Base-by-base conservation (phyloP, 2,797 vertebrate genomes). In the Microctenopoma stevenorrisi region DNA sequence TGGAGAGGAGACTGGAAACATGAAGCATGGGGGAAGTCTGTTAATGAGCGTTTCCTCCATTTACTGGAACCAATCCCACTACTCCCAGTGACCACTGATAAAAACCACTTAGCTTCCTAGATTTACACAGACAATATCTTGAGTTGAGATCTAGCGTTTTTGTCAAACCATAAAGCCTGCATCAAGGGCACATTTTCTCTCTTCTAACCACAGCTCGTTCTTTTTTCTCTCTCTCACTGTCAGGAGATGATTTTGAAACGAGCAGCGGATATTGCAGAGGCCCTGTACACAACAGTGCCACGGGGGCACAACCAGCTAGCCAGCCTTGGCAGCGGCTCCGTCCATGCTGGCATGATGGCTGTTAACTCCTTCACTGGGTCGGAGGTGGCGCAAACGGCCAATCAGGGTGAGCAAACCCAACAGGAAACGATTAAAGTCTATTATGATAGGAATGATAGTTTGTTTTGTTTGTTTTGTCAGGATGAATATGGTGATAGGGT, bases 211-310 rank as follows among this genome's bases (percentile, higher is more conserved):
- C 62, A 70, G 70, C 70, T 78, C 26, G 76, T 55, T 79, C 64
- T 66, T 64, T 58, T 43, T 48, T 48, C 26, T 50, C 56, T 76
- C 64, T 62, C 59, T 48, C 69, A 52, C 52, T 44, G 64, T 46
- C 65, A 98, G 97, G 97, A 98, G 91, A 98, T 98, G 89, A 98
- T 98, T 83, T 93, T 98, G 86, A 98, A 98, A 90, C 94, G 96
- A 92, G 97, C 97, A 0, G 96, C 97, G 0, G 97, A 98, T 73
- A 98, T 98, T 0, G 97, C 97, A 0, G 97, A 98, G 93, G 97
- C 97, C 3, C 94, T 98, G 70, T 98, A 98, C 89, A 98, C 91
- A 15, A 92, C 92, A 6, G 97, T 98, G 42, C 97, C 97, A n/a
- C 95, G 97, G 82, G 96, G 96, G 79, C 97, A 98, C 91, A 97